Evolutionary conservation across 2,888 invertebrate species (phyloP), one percentile per base, ranked within the genome.

Genomic region (Antitype chi): DNA sequence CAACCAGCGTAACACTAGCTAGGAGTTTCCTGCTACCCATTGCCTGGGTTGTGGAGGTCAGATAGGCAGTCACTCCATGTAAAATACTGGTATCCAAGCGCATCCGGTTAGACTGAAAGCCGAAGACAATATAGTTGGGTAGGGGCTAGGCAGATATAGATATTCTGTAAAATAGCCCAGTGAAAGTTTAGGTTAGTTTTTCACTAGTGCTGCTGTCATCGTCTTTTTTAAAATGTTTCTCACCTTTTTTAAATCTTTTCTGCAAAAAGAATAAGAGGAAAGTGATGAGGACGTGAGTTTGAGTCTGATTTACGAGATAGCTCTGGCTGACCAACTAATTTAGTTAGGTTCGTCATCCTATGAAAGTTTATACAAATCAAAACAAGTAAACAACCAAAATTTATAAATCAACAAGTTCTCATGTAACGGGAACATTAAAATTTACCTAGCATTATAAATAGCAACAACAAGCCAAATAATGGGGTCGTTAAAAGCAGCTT

Each of bases 361-460:
- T 49, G 49, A 49, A 17, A 49, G 6, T 49, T 17, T 5, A 49
- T 52, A 52, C 17, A 7, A 52, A 52, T 17, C 6, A 52, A 52
- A 52, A 52, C 49, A 6, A 63, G 38, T n/a, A n/a, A 32, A 53
- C 15, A 32, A 52, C 3, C 15, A 5, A 66, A 38, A 66, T 28
- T 2, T 28, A 28, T n/a, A 49, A 13, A 78, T 49, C 17, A 72
- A 25, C 25, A 60, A 66, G n/a, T 62, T 75, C 70, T 80, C 67
- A 32, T 69, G 62, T 75, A 70, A 70, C 81, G 59, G 32, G 57
- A 82, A 83, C 78, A 80, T 87, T 84, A 81, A 81, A 82, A 80
- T 82, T 85, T 73, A 86, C 83, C 80, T 86, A 67, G 43, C 83
- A 80, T 70, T 84, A 74, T 70, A 86, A 86, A 88, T 87, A 87